These are phyloP conservation scores for Anguilla anguilla DNA, from an alignment of 2,797 vertebrate species.

Conservation along the genomic window DNA sequence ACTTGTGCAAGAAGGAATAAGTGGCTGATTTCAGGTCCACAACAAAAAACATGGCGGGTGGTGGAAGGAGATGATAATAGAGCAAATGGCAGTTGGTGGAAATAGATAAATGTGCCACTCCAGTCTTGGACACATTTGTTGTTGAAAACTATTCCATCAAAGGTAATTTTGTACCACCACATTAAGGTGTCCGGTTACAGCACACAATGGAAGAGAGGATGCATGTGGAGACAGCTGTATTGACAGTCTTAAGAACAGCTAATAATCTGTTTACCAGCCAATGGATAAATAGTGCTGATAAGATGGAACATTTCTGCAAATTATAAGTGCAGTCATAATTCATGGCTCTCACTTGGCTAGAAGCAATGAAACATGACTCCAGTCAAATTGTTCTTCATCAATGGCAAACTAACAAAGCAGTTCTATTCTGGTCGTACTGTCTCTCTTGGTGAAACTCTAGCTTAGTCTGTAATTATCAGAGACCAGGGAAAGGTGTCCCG, in stretches of 20 bases:
- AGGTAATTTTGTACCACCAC: not conserved
- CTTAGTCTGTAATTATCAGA: conserved; percentile 43
- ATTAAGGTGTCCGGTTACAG: not conserved
- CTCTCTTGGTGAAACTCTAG: conserved; percentile 45
- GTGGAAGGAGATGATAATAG: not conserved
- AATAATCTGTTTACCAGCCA: not conserved
- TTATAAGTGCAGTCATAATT: conserved; percentile 63
- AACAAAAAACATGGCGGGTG: not conserved
- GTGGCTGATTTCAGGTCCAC: not conserved
- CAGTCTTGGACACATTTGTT: not conserved
- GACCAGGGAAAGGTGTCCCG: conserved; percentile 47
- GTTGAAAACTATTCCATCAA: not conserved
- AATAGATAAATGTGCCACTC: not conserved
- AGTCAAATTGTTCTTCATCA: conserved; percentile 49
- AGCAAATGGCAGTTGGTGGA: not conserved
- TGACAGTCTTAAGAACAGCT: not conserved
- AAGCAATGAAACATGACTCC: conserved; percentile 68
- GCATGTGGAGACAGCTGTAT: not conserved
- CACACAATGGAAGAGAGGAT: not conserved
- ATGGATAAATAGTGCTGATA: not conserved
- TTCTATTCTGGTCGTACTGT: conserved; percentile 54
- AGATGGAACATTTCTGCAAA: conserved; percentile 32
- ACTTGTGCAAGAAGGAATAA: not conserved
- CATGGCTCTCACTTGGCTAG: conserved; percentile 71
- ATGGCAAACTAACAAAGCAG: conserved; percentile 40